A percentile compares a stretch with the other conserved stretches of the same genome.
Conservation (phyloP, 2,888 invertebrate species). For the Drosophila melanocephala region DNA sequence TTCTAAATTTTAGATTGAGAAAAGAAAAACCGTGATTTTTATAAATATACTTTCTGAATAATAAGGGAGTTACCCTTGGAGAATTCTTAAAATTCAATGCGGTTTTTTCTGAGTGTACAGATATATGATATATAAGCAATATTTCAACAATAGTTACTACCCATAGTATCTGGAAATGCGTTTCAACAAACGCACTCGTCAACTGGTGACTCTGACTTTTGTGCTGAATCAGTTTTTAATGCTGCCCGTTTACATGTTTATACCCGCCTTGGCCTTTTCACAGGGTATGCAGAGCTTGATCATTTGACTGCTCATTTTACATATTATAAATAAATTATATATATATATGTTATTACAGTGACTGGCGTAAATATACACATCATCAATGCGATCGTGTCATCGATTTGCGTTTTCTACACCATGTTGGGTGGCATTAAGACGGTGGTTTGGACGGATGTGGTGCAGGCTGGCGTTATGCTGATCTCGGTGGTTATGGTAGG, state of each 20-base stretch:
- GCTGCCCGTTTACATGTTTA: conserved; percentile 83
- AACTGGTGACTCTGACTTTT: conserved; percentile 82
- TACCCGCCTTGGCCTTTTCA: conserved; percentile 83
- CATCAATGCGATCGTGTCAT: conserved; percentile 86
- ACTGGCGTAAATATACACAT: conserved; percentile 87
- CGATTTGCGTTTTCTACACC: conserved; percentile 87
- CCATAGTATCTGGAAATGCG: conserved; percentile 83
- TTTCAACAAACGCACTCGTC: conserved; percentile 82
- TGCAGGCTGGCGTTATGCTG: conserved; percentile 85
- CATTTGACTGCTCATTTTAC: not conserved
- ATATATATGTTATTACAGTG: conserved; percentile 83
- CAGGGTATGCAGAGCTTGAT: conserved; percentile 73
- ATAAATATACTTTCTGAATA: too few species aligned
- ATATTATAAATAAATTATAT: not conserved
- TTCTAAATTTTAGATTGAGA: too few species aligned
- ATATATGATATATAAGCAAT: not conserved
- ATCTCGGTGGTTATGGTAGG: conserved; percentile 84
- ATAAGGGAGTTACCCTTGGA: too few species aligned
- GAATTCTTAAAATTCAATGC: not conserved
- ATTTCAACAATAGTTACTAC: not conserved
- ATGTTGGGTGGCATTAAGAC: conserved; percentile 87
- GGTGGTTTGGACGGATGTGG: conserved; percentile 87
- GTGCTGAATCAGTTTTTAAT: conserved; percentile 80
- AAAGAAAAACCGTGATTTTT: too few species aligned
- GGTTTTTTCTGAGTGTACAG: not conserved